Evolutionary conservation across 1,140 invertebrate genomes (phyloP).

Genomic region (Ditylenchus dipsaci): DNA sequence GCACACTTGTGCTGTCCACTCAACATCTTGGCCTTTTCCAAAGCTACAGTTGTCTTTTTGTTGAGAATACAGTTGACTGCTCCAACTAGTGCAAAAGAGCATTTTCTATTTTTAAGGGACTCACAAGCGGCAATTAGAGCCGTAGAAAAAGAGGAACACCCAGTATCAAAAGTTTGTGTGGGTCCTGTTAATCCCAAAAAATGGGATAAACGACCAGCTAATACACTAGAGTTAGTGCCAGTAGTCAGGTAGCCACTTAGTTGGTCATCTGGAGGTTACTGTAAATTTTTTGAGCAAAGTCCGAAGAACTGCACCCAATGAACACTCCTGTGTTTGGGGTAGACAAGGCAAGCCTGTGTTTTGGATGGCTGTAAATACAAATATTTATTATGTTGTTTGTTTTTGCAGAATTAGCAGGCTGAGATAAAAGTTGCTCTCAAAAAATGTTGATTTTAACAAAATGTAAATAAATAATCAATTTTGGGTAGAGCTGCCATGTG

Average conservation of each 20-base stretch:
- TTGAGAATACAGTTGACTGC: slow-evolving; percentile 78
- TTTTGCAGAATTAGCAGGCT: too few species aligned
- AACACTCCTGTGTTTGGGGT: slow-evolving; percentile 50
- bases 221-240: slow-evolving; percentile 39
- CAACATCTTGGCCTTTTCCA: slow-evolving; percentile 78
- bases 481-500: too few species aligned
- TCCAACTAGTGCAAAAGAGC: slow-evolving; percentile 83
- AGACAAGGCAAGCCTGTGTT: slow-evolving; percentile 40
- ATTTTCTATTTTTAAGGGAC: slow-evolving; percentile 74
- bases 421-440: too few species aligned
- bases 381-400: too few species aligned
- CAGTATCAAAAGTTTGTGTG: slow-evolving; percentile 83
- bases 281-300: slow-evolving; percentile 61
- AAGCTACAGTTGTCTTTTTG: slow-evolving; percentile 76
- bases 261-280: slow-evolving; percentile 13
- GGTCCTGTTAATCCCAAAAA: slow-evolving; percentile 66
- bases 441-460: too few species aligned
- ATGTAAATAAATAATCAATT: too few species aligned
- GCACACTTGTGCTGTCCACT: slow-evolving; percentile 80
- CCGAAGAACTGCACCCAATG: slow-evolving; percentile 40
- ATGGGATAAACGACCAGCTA: slow-evolving; percentile 48
- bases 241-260: slow-evolving; percentile 38
- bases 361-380: slow-evolving; percentile 44
- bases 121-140: slow-evolving; percentile 74
- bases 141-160: slow-evolving; percentile 83